Percentiles rank a stretch among this genome's conserved stretches.
phyloP scores from a whole-genome alignment of 53 echinoderm and acorn worm species.

The Actinopyga echinites region DNA sequence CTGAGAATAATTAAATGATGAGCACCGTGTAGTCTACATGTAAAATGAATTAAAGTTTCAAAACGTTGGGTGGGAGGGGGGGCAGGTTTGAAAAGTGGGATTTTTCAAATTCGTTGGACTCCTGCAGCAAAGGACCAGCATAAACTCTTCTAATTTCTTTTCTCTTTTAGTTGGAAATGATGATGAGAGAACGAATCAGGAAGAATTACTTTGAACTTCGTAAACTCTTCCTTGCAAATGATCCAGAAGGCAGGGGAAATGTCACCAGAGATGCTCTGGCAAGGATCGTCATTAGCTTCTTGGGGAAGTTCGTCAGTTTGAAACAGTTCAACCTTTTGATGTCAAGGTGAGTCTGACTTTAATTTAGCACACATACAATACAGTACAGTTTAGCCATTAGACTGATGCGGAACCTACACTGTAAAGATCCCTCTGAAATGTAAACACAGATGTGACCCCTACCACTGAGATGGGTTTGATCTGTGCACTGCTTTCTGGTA shows the following conservation, averaged over 20 bases:
- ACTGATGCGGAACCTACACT: too few species aligned
- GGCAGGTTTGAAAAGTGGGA: too few species aligned
- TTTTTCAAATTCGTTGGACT: not conserved
- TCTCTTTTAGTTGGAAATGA: conserved; percentile 78
- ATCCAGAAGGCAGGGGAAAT: conserved; percentile 86
- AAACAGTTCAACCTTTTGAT: conserved; percentile 81
- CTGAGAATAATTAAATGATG: too few species aligned
- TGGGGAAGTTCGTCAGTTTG: conserved; percentile 84
- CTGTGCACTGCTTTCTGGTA: too few species aligned
- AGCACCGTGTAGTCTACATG: too few species aligned
- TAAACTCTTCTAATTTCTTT: not conserved
- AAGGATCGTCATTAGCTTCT: conserved; percentile 79
- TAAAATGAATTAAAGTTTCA: too few species aligned
- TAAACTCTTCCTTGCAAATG: conserved; percentile 88
- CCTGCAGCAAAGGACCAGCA: not conserved
- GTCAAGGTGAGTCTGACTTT: not conserved
- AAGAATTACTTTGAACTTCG: conserved; percentile 83
- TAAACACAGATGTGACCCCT: too few species aligned
- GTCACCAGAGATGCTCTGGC: conserved; percentile 87
- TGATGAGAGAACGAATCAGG: conserved; percentile 80
- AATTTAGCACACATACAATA: too few species aligned
- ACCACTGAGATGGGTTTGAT: too few species aligned
- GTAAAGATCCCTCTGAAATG: too few species aligned
- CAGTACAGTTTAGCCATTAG: too few species aligned
- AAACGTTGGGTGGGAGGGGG: too few species aligned